Evolutionary conservation across 2,797 vertebrate genomes (phyloP).

Genomic region (Chiloscyllium punctatum): DNA sequence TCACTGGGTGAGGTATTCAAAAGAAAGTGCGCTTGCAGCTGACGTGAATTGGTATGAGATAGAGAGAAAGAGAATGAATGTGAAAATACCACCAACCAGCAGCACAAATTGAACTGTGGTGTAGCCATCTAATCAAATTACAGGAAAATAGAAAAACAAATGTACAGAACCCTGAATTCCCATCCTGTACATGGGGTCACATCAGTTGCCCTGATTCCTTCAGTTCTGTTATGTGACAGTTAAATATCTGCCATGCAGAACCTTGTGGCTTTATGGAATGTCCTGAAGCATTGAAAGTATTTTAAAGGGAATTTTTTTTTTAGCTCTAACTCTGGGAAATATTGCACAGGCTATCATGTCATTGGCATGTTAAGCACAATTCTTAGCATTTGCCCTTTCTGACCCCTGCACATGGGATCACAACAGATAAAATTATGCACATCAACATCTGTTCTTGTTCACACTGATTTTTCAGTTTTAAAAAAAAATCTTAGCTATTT

Average conservation of each 20-base stretch:
- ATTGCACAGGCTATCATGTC: slow-evolving; percentile 42
- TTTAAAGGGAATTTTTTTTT: slow-evolving; percentile 25
- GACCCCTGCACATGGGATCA: slow-evolving; percentile 53
- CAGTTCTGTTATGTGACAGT: slow-evolving; percentile 16
- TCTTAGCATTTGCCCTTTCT: slow-evolving; percentile 54
- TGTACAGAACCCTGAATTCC: neutral
- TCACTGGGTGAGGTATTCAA: neutral
- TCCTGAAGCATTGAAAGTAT: slow-evolving; percentile 15
- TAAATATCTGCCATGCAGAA: slow-evolving; percentile 32
- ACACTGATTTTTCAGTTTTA: slow-evolving; percentile 66
- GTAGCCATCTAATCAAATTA: neutral
- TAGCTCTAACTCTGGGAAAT: slow-evolving; percentile 26
- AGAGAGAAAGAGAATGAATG: neutral
- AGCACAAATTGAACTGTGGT: neutral
- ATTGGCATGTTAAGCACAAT: slow-evolving; percentile 56
- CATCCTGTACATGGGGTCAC: neutral
- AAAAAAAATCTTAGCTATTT: slow-evolving; percentile 72
- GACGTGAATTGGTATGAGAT: neutral
- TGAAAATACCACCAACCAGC: neutral
- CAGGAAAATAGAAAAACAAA: neutral
- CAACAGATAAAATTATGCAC: slow-evolving; percentile 62
- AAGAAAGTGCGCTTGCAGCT: neutral
- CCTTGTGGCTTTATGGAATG: slow-evolving; percentile 25
- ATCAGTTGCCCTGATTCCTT: slow-evolving; percentile 12
- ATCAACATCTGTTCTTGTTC: slow-evolving; percentile 65